Base-by-base conservation (phyloP, 2,888 invertebrate species). In the Beris chalybata region DNA sequence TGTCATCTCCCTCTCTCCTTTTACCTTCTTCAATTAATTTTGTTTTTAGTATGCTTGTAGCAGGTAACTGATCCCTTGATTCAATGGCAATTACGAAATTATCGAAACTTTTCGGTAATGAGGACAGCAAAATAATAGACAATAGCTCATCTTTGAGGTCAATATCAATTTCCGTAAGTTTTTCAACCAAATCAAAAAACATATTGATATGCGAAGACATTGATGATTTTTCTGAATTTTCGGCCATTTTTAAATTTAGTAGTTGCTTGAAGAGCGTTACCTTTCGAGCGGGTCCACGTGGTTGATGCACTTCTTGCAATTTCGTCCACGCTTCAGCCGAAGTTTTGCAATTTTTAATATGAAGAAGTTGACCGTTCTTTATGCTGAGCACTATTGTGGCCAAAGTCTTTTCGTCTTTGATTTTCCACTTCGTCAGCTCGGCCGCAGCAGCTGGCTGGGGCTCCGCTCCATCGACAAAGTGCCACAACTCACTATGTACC, bases 301-400 rank as follows among this genome's bases (percentile, higher is more conserved):
- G 66, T 12, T 38, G 38, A 32, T 67, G 52, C 15, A 64, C 44
- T 29, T 64, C 50, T 32, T 50, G 30, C 30, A 67, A 56, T 31
- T 57, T 63, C n/a, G 56, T 12, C 56, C 66, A 66, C 56, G 63
- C 66, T 30, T 38, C 61, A 13, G 22, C 44, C 6, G 63, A 61
- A 47, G 56, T 61, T 32, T n/a, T 45, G 50, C 50, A 66, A 54
- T 61, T 48, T 44, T 63, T 45, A 50, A 63, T 55, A 11, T 63
- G 32, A n/a, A 53, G 53, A 7, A 67, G 48, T 44, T 67, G 63
- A 5, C 50, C 61, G 31, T 54, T 61, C 50, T 67, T 59, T 4
- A 66, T 38, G 13, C 38, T 53, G 4, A 50, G 45, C 29, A 30
- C 12, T 43, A 63, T 52, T 45, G 65, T 65, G 11, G 44, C 44